Percentiles rank a stretch among this genome's conserved stretches.
Conservation (phyloP, 2,797 vertebrate genomes). For the Scolopax bukidnonensis region DNA sequence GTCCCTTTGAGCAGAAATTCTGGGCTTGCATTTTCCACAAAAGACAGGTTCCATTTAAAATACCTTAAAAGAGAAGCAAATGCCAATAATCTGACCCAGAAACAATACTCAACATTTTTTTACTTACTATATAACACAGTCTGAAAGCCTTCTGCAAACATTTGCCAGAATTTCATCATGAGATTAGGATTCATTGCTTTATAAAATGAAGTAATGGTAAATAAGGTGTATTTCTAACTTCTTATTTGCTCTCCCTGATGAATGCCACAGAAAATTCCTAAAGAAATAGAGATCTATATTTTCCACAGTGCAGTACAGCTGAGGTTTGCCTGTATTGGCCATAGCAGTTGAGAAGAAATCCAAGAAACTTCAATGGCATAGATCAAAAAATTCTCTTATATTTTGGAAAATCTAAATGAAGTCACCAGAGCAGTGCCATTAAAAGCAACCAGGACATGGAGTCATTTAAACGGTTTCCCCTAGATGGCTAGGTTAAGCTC, state of each 20-base stretch:
- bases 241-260: constrained; percentile 22
- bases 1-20: constrained; percentile 13
- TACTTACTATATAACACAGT: neutral
- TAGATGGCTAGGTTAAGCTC: constrained; percentile 63
- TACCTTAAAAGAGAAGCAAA: constrained; percentile 22
- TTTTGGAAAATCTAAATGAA: constrained; percentile 56
- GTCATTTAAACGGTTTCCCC: constrained; percentile 61
- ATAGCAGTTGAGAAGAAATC: constrained; percentile 8
- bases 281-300: neutral
- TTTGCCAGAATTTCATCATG: neutral
- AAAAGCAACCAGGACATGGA: constrained; percentile 62
- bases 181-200: constrained; percentile 29
- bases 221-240: neutral
- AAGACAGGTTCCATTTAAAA: constrained; percentile 22
- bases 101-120: neutral
- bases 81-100: neutral
- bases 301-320: neutral
- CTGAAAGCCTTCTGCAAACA: neutral
- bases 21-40: neutral
- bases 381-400: constrained; percentile 39
- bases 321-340: neutral
- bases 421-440: constrained; percentile 55
- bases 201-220: constrained; percentile 32
- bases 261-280: neutral
- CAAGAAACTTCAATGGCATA: neutral